phyloP scores from a whole-genome alignment of 1,140 invertebrate species.

The Conus betulinus region DNA sequence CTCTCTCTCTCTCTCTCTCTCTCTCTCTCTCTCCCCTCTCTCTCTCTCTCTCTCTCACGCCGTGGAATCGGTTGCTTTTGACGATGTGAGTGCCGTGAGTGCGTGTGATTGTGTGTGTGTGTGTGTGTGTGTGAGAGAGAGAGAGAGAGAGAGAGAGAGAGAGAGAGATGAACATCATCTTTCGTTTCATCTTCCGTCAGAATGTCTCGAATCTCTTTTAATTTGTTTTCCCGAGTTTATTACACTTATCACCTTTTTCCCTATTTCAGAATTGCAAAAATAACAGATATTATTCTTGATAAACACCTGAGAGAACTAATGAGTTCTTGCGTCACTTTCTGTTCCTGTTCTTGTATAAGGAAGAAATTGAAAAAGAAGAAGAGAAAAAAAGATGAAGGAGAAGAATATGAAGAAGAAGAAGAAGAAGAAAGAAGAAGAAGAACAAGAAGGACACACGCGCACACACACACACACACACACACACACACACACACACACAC shows the following conservation, averaged over 20 bases:
- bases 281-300: slow-evolving; percentile 8
- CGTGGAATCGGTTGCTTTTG: not conserved
- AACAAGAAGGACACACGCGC: no score
- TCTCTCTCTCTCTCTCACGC: not conserved
- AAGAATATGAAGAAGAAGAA: no score
- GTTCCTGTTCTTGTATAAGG: not conserved
- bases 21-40: no score
- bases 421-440: no score
- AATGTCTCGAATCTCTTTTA: not conserved
- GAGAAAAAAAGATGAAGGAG: not conserved
- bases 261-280: not conserved
- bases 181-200: not conserved
- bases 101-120: not conserved
- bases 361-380: not conserved
- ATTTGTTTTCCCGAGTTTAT: not conserved
- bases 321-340: not conserved
- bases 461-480: no score
- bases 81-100: not conserved
- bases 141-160: not conserved
- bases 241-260: not conserved
- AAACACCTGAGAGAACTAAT: not conserved
- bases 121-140: not conserved
- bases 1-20: no score
- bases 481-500: no score
- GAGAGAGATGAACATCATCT: not conserved